These are phyloP conservation scores for Pseudanteris insignis DNA, from an alignment of 2,888 invertebrate species.

Conservation along the genomic window DNA sequence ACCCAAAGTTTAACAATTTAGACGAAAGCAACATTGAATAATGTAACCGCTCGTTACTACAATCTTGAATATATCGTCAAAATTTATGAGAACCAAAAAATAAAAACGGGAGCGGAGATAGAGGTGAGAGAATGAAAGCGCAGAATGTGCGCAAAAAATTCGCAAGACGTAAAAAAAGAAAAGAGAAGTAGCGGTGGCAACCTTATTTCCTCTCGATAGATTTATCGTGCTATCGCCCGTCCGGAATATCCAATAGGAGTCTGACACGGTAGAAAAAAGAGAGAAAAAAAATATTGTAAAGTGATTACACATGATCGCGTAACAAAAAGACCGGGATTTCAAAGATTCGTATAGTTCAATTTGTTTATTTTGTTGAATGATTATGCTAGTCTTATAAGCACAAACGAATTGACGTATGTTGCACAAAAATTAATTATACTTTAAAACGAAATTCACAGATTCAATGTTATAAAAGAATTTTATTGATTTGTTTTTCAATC, in stretches of 20 bases:
- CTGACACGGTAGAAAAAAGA: slow-evolving; percentile 25
- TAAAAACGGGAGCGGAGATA: slow-evolving; percentile 12
- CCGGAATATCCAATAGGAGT: slow-evolving; percentile 44
- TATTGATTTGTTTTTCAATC: too few relatives aligned
- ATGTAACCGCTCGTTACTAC: too few relatives aligned
- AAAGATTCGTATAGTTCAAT: too few relatives aligned
- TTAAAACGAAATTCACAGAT: too few relatives aligned
- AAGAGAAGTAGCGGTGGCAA: slow-evolving; percentile 43
- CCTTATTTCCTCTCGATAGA: slow-evolving; percentile 48
- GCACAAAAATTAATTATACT: too few relatives aligned
- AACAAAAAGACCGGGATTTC: slow-evolving; percentile 1
- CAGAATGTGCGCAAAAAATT: slow-evolving; percentile 24
- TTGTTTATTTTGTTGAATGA: too few relatives aligned
- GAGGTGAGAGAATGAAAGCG: slow-evolving; percentile 21
- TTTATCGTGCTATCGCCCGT: slow-evolving; percentile 46
- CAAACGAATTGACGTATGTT: too few relatives aligned
- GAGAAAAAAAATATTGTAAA: too few relatives aligned
- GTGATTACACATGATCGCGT: slow-evolving; percentile 20
- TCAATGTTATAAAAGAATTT: too few relatives aligned
- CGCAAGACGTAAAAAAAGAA: slow-evolving; percentile 24
- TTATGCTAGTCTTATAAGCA: too few relatives aligned
- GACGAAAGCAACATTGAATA: too few relatives aligned
- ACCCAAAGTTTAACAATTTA: too few relatives aligned
- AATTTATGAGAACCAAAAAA: slow-evolving; percentile 4
- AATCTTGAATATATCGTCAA: slow-evolving; percentile 8